Evolutionary conservation across 2,888 invertebrate genomes (phyloP).

Genomic region (Phortica okadai): DNA sequence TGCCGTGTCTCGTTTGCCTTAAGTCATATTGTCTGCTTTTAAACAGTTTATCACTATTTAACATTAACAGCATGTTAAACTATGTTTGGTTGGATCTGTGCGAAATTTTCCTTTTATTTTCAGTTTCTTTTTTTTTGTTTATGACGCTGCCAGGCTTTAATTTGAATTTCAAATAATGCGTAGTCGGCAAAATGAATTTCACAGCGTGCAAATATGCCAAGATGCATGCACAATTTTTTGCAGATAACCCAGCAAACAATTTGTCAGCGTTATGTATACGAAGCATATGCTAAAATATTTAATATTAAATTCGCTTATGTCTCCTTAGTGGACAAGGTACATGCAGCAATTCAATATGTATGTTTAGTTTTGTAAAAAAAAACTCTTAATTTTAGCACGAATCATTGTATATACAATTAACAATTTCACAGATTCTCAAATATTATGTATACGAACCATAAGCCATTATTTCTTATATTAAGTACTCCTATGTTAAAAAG

Average conservation of each 20-base stretch:
- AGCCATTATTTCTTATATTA: too few species aligned
- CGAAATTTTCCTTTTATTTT: constrained; percentile 1
- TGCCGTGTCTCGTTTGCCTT: background rate
- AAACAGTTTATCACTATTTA: background rate
- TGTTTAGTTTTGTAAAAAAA: too few species aligned
- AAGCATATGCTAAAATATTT: background rate
- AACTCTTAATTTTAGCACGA: too few species aligned
- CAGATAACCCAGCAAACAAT: constrained; percentile 16
- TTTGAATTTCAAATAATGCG: constrained; percentile 25
- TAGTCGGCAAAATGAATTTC: constrained; percentile 4
- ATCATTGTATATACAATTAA: too few species aligned
- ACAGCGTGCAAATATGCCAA: background rate
- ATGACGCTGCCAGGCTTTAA: background rate
- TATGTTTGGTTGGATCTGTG: too few species aligned
- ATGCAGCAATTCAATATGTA: too few species aligned
- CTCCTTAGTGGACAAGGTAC: too few species aligned
- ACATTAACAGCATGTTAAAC: background rate
- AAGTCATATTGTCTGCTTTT: background rate
- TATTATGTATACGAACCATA: too few species aligned
- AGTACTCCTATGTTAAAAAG: too few species aligned
- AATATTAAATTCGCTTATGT: too few species aligned
- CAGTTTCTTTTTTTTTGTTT: background rate
- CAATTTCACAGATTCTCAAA: too few species aligned
- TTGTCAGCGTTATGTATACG: background rate
- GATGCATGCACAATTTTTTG: background rate